These are phyloP conservation scores for Fabriciana adippe DNA, from an alignment of 2,888 invertebrate species.

Conservation along the genomic window DNA sequence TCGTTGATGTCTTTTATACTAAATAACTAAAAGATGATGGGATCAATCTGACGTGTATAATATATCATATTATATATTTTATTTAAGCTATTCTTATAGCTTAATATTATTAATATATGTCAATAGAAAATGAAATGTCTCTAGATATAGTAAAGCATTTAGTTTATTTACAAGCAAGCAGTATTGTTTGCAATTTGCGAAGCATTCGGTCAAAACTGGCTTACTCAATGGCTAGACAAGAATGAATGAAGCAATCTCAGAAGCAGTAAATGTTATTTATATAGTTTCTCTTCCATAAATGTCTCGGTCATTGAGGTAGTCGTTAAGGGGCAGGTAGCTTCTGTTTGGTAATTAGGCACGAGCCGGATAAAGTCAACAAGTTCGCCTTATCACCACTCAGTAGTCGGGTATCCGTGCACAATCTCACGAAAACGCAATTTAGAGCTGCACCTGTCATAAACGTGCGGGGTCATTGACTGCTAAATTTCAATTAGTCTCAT, in stretches of 20 bases:
- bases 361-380: conserved; percentile 52
- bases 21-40: conserved; percentile 5
- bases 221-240: conserved; percentile 69
- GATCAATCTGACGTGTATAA: too few relatives aligned
- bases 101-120: conserved; percentile 43
- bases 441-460: conserved; percentile 76
- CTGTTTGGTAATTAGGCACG: conserved; percentile 76
- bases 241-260: conserved; percentile 77
- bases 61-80: background rate
- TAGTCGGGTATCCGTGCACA: conserved; percentile 69
- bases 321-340: conserved; percentile 68
- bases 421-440: conserved; percentile 80
- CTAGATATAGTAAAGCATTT: conserved; percentile 52
- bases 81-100: conserved; percentile 10
- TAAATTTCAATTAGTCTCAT: conserved; percentile 70
- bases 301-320: conserved; percentile 56
- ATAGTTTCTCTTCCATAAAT: conserved; percentile 71
- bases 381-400: conserved; percentile 64
- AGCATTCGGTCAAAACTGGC: conserved; percentile 52
- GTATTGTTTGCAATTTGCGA: conserved; percentile 63
- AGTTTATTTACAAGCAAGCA: conserved; percentile 59
- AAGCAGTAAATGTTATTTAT: conserved; percentile 70
- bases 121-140: conserved; percentile 60
- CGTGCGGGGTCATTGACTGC: conserved; percentile 60
- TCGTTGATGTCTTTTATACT: conserved; percentile 56